Evolutionary conservation across 2,797 vertebrate genomes (phyloP).

Genomic region (Lutjanus campechanus): DNA sequence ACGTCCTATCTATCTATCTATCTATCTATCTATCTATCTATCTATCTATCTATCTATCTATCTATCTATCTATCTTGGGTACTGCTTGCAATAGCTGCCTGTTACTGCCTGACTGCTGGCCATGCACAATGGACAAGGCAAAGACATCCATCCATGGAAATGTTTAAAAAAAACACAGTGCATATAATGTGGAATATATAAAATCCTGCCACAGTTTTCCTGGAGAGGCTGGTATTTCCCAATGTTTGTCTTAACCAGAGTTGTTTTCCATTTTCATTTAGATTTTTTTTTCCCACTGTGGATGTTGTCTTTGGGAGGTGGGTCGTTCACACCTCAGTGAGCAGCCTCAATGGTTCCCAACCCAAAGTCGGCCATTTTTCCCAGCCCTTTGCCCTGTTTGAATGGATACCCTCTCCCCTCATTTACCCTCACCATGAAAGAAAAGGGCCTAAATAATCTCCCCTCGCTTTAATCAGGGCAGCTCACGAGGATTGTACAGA

Average conservation of each 20-base stretch:
- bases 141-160: slow-evolving; percentile 30
- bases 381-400: slow-evolving; percentile 79
- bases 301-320: slow-evolving; percentile 77
- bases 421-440: slow-evolving; percentile 72
- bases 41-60: no score
- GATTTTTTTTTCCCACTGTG: slow-evolving; percentile 55
- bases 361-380: slow-evolving; percentile 77
- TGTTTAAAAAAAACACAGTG: neutral
- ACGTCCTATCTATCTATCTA: no score
- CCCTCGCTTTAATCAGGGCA: slow-evolving; percentile 79
- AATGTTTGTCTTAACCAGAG: slow-evolving; percentile 57
- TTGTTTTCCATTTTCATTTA: slow-evolving; percentile 66
- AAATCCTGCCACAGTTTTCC: slow-evolving; percentile 35
- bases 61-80: no score
- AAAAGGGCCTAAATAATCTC: slow-evolving; percentile 79
- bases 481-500: slow-evolving; percentile 73
- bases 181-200: slow-evolving; percentile 13
- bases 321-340: slow-evolving; percentile 82
- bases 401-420: slow-evolving; percentile 78
- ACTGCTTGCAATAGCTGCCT: no score
- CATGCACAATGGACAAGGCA: neutral
- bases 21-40: no score
- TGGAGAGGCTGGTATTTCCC: slow-evolving; percentile 18
- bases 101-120: neutral
- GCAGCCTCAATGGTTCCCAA: slow-evolving; percentile 75